Conservation (phyloP, 2,888 invertebrate genomes). For the Uropetala carovei region DNA sequence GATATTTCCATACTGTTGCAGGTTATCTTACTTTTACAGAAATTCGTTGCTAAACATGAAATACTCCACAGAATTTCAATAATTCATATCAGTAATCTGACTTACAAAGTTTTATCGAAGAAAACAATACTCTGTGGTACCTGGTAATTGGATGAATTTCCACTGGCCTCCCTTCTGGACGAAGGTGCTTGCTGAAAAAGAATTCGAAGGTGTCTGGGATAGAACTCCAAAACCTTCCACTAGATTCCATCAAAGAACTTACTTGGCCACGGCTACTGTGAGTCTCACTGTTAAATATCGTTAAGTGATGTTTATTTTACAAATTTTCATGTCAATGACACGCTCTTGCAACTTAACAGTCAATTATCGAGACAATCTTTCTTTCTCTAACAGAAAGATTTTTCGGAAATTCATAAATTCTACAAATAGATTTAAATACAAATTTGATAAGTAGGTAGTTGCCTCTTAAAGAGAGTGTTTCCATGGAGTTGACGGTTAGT, state of each 20-base stretch:
- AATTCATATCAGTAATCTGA: not conserved
- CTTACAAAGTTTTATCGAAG: conserved; percentile 45
- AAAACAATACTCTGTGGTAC: conserved; percentile 51
- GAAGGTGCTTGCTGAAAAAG: conserved; percentile 62
- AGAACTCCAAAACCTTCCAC: conserved; percentile 55
- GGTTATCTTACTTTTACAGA: no score
- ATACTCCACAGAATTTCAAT: no score
- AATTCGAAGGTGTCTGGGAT: conserved; percentile 61
- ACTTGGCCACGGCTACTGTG: not conserved
- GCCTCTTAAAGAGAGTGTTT: no score
- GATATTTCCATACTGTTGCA: no score
- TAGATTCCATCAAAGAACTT: not conserved
- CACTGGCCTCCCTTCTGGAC: conserved; percentile 44
- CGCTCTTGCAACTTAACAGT: not conserved
- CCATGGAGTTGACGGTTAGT: no score
- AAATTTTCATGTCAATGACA: not conserved
- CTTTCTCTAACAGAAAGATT: no score
- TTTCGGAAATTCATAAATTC: no score
- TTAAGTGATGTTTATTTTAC: conserved; percentile 1
- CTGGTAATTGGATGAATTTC: conserved; percentile 61
- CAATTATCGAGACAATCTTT: no score
- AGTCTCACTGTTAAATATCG: not conserved
- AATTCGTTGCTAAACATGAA: no score
- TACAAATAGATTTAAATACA: no score
- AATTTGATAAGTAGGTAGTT: no score